phyloP scores from a whole-genome alignment of 2,888 invertebrate genomes.

The Scaptomyza tumidula region DNA sequence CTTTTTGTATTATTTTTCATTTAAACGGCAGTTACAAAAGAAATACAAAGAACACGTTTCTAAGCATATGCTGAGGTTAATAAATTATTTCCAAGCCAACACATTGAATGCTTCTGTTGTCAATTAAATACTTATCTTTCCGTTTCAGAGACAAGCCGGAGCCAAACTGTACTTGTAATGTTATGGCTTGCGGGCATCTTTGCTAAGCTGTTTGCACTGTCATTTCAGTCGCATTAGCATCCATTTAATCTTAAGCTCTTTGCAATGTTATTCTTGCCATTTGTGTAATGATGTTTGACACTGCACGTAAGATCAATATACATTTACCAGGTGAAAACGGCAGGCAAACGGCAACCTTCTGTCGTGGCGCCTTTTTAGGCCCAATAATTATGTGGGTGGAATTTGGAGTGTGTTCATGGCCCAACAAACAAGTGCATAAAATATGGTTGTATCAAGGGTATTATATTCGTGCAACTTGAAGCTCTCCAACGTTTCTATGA shows the following conservation, averaged over 20 bases:
- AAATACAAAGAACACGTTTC: slow-evolving; percentile 2
- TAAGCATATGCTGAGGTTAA: slow-evolving; percentile 1
- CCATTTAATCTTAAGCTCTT: slow-evolving; percentile 52
- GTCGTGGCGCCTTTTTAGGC: slow-evolving; percentile 19
- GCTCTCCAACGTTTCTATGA: slow-evolving; percentile 26
- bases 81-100: slow-evolving; percentile 11
- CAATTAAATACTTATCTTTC: slow-evolving; percentile 19
- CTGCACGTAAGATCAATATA: slow-evolving; percentile 39
- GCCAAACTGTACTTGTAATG: slow-evolving; percentile 22
- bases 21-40: not conserved
- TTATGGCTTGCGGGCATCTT: slow-evolving; percentile 16
- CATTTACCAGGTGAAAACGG: slow-evolving; percentile 43
- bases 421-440: slow-evolving; percentile 61
- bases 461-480: slow-evolving; percentile 33
- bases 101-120: not conserved
- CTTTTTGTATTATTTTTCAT: not conserved
- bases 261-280: slow-evolving; percentile 42
- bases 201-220: slow-evolving; percentile 36
- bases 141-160: slow-evolving; percentile 12
- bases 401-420: slow-evolving; percentile 52
- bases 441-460: slow-evolving; percentile 48
- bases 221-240: slow-evolving; percentile 53
- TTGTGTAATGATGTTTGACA: slow-evolving; percentile 57
- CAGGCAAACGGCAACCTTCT: slow-evolving; percentile 10
- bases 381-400: slow-evolving; percentile 63